phyloP scores from a whole-genome alignment of 2,888 invertebrate genomes.

The Stegana nigrithorax region DNA sequence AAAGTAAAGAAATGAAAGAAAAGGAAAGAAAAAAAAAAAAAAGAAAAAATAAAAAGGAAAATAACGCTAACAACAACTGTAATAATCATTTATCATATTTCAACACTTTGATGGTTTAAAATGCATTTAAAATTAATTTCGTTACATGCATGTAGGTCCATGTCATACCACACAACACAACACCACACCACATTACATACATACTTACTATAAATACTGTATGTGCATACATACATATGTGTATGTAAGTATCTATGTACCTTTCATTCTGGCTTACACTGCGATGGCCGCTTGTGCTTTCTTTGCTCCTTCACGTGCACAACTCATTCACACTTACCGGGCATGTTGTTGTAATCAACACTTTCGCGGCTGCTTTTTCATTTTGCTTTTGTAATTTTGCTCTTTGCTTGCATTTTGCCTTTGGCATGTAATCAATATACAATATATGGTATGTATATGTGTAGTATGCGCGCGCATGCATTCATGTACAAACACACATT shows the following conservation, averaged over 20 bases:
- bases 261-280: background rate
- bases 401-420: too few species aligned
- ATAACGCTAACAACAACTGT: background rate
- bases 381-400: too few species aligned
- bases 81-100: slow-evolving; percentile 57
- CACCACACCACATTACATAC: background rate
- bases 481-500: too few species aligned
- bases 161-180: background rate
- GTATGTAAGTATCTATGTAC: too few species aligned
- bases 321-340: background rate
- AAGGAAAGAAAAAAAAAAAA: background rate
- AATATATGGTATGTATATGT: too few species aligned
- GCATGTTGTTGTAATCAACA: background rate
- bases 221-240: too few species aligned
- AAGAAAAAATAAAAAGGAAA: background rate
- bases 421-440: too few species aligned
- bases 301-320: too few species aligned
- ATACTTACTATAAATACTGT: too few species aligned
- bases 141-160: slow-evolving; percentile 35
- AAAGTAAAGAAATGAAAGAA: background rate
- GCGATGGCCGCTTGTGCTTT: too few species aligned
- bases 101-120: slow-evolving; percentile 59
- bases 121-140: slow-evolving; percentile 62
- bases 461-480: background rate
- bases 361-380: background rate